Evolutionary conservation across 2,888 invertebrate genomes (phyloP).

Genomic region (Vannuccia rotundouncinata): DNA sequence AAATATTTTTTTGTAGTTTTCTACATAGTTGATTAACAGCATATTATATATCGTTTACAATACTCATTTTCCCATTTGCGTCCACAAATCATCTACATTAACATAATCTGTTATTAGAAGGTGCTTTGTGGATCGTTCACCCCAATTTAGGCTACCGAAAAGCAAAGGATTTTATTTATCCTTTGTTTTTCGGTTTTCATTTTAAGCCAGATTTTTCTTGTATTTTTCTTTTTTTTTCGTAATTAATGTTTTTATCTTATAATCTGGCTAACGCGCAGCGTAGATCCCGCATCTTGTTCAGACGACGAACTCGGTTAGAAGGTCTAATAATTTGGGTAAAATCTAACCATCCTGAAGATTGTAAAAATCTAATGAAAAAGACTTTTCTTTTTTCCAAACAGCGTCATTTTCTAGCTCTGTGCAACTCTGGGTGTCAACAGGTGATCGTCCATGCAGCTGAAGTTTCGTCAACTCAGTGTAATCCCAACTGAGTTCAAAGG

Average conservation of each 20-base stretch:
- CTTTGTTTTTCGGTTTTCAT: not conserved
- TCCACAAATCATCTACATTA: not conserved
- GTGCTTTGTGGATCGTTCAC: not conserved
- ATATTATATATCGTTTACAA: too few relatives aligned
- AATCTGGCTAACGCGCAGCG: not conserved
- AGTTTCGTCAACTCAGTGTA: not conserved
- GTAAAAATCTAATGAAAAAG: not conserved
- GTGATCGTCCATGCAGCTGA: not conserved
- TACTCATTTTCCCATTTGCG: not conserved
- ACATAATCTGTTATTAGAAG: not conserved
- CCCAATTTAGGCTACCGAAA: not conserved
- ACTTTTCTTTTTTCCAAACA: not conserved
- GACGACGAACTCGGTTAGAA: not conserved
- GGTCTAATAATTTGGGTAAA: not conserved
- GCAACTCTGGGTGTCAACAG: not conserved
- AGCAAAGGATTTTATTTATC: not conserved
- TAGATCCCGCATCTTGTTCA: not conserved
- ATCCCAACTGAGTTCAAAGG: not conserved
- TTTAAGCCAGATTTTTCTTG: not conserved
- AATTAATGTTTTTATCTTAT: not conserved
- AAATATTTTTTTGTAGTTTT: too few relatives aligned
- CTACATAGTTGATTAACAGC: too few relatives aligned
- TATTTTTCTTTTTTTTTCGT: not conserved
- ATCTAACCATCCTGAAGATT: not conserved
- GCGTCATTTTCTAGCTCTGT: not conserved